These are phyloP conservation scores for Urocynchramus pylzowi DNA, from an alignment of 2,113 vertebrate genomes.

Conservation along the genomic window DNA sequence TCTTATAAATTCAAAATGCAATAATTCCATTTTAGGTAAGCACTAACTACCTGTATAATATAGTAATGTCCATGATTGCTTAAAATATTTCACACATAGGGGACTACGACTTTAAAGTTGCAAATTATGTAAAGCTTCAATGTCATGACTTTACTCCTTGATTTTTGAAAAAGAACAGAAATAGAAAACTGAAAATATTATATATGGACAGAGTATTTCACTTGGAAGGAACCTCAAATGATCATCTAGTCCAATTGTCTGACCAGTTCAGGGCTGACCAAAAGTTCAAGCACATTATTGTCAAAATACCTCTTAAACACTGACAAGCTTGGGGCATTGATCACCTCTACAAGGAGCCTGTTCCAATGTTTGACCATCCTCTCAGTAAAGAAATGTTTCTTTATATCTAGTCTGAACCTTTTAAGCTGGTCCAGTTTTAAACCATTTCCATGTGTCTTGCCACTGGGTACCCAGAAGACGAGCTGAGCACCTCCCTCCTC, in stretches of 20 bases:
- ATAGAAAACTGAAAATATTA: neutral
- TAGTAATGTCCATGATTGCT: neutral
- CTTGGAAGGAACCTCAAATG: neutral
- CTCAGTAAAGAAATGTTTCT: neutral
- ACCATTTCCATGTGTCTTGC: rapidly evolving
- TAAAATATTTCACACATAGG: neutral
- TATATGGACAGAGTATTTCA: neutral
- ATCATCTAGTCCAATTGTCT: neutral
- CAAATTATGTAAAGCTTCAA: neutral
- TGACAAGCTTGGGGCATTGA: neutral
- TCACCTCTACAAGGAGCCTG: neutral
- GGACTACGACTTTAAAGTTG: neutral
- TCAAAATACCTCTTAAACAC: neutral
- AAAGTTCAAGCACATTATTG: neutral
- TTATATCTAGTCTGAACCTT: neutral
- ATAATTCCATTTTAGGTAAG: neutral
- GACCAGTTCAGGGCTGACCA: neutral
- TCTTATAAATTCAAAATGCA: neutral
- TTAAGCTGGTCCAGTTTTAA: neutral
- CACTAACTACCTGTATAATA: neutral
- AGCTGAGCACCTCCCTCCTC: neutral
- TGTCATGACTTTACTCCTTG: neutral
- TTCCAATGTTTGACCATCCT: neutral
- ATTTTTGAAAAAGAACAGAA: neutral
- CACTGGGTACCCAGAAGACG: neutral